Percentiles rank a stretch among this genome's conserved stretches.
phyloP scores from a whole-genome alignment of 2,113 vertebrate species.

The Egretta garzetta region DNA sequence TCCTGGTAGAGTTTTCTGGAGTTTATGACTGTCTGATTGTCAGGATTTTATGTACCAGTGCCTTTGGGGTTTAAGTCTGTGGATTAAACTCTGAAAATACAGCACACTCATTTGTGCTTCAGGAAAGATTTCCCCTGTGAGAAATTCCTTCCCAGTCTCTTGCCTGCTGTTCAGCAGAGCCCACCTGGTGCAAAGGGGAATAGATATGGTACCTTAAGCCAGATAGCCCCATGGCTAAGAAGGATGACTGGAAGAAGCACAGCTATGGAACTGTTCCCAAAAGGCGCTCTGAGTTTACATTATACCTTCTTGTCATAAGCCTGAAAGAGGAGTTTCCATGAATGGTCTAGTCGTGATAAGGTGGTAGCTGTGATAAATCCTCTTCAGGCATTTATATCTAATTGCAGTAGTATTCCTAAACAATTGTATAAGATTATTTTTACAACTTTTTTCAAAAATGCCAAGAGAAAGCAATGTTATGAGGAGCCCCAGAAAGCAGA shows the following conservation, averaged over 20 bases:
- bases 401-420: neutral
- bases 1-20: neutral
- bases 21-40: neutral
- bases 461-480: neutral
- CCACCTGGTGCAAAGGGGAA: neutral
- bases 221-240: neutral
- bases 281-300: neutral
- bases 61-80: neutral
- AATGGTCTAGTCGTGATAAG: neutral
- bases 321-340: neutral
- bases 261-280: neutral
- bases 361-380: neutral
- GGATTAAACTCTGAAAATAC: slow-evolving; percentile 15
- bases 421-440: neutral
- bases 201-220: neutral
- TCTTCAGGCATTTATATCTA: neutral
- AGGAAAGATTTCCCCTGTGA: neutral
- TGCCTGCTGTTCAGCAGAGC: neutral
- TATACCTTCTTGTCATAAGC: neutral
- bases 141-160: neutral
- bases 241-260: neutral
- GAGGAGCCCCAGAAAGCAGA: neutral
- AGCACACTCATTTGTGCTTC: neutral
- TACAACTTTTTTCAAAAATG: neutral
- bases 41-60: neutral